phyloP scores from a whole-genome alignment of 2,888 invertebrate species.

The Pegoplata infirma region DNA sequence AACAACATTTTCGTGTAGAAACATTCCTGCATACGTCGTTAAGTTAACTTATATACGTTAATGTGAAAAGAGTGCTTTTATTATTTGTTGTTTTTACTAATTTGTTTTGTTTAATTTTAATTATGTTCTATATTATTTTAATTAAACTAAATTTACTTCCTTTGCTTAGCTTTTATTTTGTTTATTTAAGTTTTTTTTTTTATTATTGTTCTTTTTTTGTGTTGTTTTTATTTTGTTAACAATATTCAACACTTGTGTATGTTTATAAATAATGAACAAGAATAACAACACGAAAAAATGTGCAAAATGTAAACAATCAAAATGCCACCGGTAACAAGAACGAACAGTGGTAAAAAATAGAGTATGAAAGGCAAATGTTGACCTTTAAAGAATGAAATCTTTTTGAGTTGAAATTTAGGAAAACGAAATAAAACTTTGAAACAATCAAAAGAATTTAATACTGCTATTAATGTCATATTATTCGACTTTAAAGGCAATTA shows the following conservation, averaged over 20 bases:
- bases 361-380: too few relatives aligned
- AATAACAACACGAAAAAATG: constrained; percentile 65
- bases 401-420: too few relatives aligned
- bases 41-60: too few relatives aligned
- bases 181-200: constrained; percentile 38
- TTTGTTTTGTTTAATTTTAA: constrained; percentile 26
- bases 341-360: constrained; percentile 14
- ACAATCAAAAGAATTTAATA: too few relatives aligned
- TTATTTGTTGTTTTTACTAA: too few relatives aligned
- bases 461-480: too few relatives aligned
- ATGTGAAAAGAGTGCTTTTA: too few relatives aligned
- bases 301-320: constrained; percentile 76
- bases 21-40: too few relatives aligned
- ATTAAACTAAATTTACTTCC: constrained; percentile 11
- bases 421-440: too few relatives aligned
- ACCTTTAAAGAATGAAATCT: too few relatives aligned
- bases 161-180: constrained; percentile 14
- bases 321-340: constrained; percentile 66
- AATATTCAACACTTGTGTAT: constrained; percentile 19
- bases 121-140: constrained; percentile 30
- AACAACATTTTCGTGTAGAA: too few relatives aligned
- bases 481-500: too few relatives aligned
- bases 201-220: constrained; percentile 35
- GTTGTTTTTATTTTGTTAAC: constrained; percentile 20
- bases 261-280: constrained; percentile 22